A percentile compares a stretch with the other conserved stretches of the same genome.
Conservation (phyloP, 1,140 invertebrate species). For the Drosophila ananassae region DNA sequence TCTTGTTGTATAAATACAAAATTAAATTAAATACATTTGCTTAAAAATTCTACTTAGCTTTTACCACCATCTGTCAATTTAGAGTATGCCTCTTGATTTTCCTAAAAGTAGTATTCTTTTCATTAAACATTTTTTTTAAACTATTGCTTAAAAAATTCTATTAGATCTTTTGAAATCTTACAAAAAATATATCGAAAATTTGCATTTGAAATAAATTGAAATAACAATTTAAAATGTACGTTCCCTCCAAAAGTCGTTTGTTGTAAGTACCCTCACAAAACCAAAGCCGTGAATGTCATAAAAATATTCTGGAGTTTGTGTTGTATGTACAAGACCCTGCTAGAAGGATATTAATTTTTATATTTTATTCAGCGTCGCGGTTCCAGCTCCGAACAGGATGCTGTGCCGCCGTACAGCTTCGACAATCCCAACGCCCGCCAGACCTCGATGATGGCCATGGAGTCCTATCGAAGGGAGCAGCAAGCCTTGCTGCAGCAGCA, state of each 20-base stretch:
- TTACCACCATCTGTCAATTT: no score
- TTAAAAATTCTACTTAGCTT: no score
- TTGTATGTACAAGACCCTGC: background rate
- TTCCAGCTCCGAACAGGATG: conserved; percentile 78
- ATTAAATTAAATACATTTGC: no score
- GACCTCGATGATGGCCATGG: conserved; percentile 83
- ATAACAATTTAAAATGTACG: conserved; percentile 14
- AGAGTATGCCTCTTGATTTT: no score
- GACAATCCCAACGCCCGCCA: conserved; percentile 81
- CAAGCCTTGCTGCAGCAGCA: conserved; percentile 62
- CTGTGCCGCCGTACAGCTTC: conserved; percentile 80
- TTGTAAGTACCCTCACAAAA: conserved; percentile 24
- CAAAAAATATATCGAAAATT: background rate
- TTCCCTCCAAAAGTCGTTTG: background rate
- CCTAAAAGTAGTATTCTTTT: no score
- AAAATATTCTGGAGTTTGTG: conserved; percentile 3
- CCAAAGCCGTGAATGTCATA: background rate
- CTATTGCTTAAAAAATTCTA: background rate
- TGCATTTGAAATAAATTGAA: conserved; percentile 15
- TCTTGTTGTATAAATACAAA: background rate
- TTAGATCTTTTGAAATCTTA: no score
- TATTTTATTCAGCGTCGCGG: conserved; percentile 63
- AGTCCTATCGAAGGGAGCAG: conserved; percentile 76
- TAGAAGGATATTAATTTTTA: conserved; percentile 2
- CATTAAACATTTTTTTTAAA: background rate